Base-by-base conservation (phyloP, 2,113 vertebrate species). In the Clarias gariepinus region DNA sequence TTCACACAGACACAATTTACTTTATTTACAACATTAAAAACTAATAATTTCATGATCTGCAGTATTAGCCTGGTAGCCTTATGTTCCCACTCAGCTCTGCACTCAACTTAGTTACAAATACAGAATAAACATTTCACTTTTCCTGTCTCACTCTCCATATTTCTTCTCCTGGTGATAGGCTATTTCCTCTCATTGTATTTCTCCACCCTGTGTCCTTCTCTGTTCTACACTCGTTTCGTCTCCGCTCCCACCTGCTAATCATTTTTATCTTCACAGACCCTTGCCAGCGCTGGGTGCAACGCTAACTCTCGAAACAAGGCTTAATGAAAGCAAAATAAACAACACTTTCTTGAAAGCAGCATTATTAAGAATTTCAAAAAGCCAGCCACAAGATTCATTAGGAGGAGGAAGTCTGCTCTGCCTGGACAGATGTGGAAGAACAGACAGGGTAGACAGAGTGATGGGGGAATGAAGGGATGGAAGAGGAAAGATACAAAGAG, bases 361-460 rank as follows among this genome's bases (percentile, higher is more conserved):
- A 91, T 90, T 94, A 94, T 93, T 95, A 96, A 47, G 93, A 92
- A 91, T 94, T 94, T 88, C 86, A 90, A 52, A 68, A 95, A 94
- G 94, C 93, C 93, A 94, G 95, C 94, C 95, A 96, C 94, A 95
- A 95, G 92, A 96, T 96, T 96, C 95, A 95, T 96, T 96, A 96
- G 93, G 94, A 92, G 95, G 92, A 96, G 95, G 95, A 96, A 94
- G 93, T 93, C 91, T 89, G 91, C 91, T 91, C 90, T 92, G 91
- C 80, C 86, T 78, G 76, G 91, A 91, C 88, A 93, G 90, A 92
- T 91, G 89, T 89, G 87, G 87, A 66, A 93, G 93, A 69, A 79
- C 9, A 58, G 76, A 57, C 53, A 58, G 74, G 28, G 28, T 58
- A 58, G 83, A 87, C 77, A 47, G 57, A 61, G 71, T 55, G 33